These are phyloP conservation scores for Alethe castanea DNA, from an alignment of 2,113 vertebrate genomes.

Conservation along the genomic window DNA sequence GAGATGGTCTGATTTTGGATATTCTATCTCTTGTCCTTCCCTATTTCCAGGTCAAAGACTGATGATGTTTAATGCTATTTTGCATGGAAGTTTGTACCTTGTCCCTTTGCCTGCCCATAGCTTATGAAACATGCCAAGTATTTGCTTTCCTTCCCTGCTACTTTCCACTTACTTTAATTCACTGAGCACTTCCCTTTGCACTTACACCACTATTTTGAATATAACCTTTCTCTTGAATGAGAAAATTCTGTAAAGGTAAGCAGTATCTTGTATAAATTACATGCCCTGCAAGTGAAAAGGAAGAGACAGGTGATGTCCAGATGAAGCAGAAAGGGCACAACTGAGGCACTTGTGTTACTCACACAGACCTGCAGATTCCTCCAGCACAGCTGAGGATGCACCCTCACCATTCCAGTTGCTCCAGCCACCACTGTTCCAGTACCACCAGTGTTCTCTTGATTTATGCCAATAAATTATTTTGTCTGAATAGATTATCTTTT, in stretches of 20 bases:
- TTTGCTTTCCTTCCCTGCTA: background rate
- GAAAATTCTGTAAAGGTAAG: constrained; percentile 54
- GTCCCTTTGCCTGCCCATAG: background rate
- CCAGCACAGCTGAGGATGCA: background rate
- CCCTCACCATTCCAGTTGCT: background rate
- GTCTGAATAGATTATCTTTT: background rate
- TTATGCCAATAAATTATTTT: background rate
- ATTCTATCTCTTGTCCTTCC: background rate
- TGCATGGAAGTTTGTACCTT: background rate
- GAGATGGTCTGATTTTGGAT: background rate
- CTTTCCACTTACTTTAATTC: constrained; percentile 29
- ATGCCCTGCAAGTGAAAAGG: background rate
- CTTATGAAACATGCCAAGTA: background rate
- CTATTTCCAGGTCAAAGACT: background rate
- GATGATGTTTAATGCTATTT: background rate
- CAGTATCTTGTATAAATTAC: constrained; percentile 62
- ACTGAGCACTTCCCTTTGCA: background rate
- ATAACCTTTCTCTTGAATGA: constrained; percentile 40
- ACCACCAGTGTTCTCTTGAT: background rate
- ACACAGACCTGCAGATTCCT: background rate
- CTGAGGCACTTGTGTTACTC: background rate
- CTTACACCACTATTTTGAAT: constrained; percentile 29
- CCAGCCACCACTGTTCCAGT: background rate
- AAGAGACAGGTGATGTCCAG: constrained; percentile 5
- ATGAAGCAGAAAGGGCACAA: background rate